Conservation (phyloP, 2,113 vertebrate species). For the Podilymbus podiceps region DNA sequence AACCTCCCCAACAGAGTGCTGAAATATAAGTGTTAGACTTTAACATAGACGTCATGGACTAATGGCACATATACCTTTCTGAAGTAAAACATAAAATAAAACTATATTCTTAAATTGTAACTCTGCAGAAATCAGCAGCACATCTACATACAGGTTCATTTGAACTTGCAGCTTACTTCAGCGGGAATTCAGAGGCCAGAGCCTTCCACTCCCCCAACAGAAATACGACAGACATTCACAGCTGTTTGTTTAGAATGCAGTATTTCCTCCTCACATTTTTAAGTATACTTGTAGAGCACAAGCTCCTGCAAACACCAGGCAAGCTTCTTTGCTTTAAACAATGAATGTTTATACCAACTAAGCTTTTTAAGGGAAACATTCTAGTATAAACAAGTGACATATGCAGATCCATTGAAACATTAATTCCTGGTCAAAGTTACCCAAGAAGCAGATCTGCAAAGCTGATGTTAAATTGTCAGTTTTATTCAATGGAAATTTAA, state of each 20-base stretch:
- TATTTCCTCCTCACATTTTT: not conserved
- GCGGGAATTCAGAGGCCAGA: not conserved
- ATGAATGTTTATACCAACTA: not conserved
- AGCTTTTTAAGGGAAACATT: not conserved
- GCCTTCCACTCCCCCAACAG: not conserved
- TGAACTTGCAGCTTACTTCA: not conserved
- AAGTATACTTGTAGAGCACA: not conserved
- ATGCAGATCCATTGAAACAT: not conserved
- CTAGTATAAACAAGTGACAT: not conserved
- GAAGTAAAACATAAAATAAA: not conserved
- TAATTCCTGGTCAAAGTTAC: not conserved
- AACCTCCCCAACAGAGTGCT: not conserved
- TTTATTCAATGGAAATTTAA: fast-evolving
- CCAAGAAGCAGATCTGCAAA: not conserved
- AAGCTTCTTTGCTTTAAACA: not conserved
- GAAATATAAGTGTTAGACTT: not conserved
- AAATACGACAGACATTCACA: not conserved
- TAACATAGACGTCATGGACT: not conserved
- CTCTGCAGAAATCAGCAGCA: not conserved
- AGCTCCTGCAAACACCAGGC: not conserved
- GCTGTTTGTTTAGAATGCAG: not conserved
- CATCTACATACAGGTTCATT: not conserved
- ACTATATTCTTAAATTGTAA: not conserved
- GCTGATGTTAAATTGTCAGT: not conserved
- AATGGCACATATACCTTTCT: not conserved